Percentiles rank a stretch among this genome's conserved stretches.
These are phyloP conservation scores for Pseudomyrmex concolor DNA, from an alignment of 1,140 invertebrate species.

Conservation along the genomic window DNA sequence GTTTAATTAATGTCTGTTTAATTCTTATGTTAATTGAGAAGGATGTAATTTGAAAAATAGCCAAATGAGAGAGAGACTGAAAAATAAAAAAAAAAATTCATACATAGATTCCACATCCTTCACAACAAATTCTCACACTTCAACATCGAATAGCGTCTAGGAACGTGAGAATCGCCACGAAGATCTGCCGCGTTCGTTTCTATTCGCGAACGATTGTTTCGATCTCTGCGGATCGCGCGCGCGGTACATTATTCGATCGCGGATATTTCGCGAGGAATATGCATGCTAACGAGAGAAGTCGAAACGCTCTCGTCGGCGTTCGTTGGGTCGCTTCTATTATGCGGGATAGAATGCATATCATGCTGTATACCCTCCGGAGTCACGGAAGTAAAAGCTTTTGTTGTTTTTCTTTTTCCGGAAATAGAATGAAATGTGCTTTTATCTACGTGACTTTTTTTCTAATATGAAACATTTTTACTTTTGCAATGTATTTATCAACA, in stretches of 20 bases:
- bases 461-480: too few relatives aligned
- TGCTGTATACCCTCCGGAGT: constrained; percentile 36
- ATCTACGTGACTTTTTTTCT: background rate
- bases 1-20: too few relatives aligned
- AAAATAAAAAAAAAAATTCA: background rate
- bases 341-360: constrained; percentile 55
- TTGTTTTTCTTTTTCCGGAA: background rate
- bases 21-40: too few relatives aligned
- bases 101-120: background rate
- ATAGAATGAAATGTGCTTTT: constrained; percentile 19
- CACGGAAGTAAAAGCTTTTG: constrained; percentile 55
- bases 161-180: constrained; percentile 53
- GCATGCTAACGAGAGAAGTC: constrained; percentile 56
- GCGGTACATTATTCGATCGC: constrained; percentile 43
- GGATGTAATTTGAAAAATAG: background rate
- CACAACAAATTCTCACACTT: constrained; percentile 37
- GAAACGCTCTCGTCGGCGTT: constrained; percentile 37
- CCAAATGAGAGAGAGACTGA: background rate
- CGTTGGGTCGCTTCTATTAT: constrained; percentile 52
- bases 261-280: constrained; percentile 55
- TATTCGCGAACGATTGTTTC: constrained; percentile 54
- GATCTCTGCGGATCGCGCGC: constrained; percentile 19
- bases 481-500: too few relatives aligned
- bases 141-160: constrained; percentile 1
- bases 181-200: constrained; percentile 40